These are phyloP conservation scores for Silurus glanis DNA, from an alignment of 2,113 vertebrate genomes.

Conservation along the genomic window DNA sequence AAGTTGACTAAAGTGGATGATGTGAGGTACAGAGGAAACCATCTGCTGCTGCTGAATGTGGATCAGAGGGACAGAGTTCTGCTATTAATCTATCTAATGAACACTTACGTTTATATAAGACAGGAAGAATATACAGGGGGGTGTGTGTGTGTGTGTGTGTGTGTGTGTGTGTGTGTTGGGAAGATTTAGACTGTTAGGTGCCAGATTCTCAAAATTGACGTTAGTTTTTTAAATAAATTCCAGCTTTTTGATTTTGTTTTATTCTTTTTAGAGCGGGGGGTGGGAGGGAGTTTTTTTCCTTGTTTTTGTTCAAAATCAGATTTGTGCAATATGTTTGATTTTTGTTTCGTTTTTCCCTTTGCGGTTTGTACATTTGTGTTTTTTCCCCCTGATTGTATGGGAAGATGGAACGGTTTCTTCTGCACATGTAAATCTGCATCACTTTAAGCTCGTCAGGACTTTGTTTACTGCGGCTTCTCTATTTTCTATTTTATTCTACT, in stretches of 20 bases:
- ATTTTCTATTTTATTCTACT: constrained; percentile 59
- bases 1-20: constrained; percentile 32
- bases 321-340: constrained; percentile 88
- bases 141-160: constrained; percentile 13
- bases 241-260: constrained; percentile 55
- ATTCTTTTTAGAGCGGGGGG: constrained; percentile 56
- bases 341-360: constrained; percentile 51
- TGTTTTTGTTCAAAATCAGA: constrained; percentile 51
- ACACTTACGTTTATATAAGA: constrained; percentile 40
- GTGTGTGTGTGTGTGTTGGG: constrained; percentile 51
- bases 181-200: constrained; percentile 58
- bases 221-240: constrained; percentile 50
- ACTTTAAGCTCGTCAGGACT: constrained; percentile 75
- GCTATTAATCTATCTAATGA: constrained; percentile 56
- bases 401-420: constrained; percentile 48
- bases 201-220: constrained; percentile 59
- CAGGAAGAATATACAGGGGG: constrained; percentile 6
- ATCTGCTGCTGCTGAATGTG: constrained; percentile 50
- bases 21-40: constrained; percentile 27
- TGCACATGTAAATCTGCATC: constrained; percentile 66
- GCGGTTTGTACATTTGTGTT: constrained; percentile 60
- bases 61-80: constrained; percentile 51
- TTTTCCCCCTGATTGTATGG: constrained; percentile 60
- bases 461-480: constrained; percentile 80
- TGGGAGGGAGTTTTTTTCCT: constrained; percentile 1